Evolutionary conservation across 2,888 invertebrate species (phyloP).

Genomic region (Stramonita haemastoma): DNA sequence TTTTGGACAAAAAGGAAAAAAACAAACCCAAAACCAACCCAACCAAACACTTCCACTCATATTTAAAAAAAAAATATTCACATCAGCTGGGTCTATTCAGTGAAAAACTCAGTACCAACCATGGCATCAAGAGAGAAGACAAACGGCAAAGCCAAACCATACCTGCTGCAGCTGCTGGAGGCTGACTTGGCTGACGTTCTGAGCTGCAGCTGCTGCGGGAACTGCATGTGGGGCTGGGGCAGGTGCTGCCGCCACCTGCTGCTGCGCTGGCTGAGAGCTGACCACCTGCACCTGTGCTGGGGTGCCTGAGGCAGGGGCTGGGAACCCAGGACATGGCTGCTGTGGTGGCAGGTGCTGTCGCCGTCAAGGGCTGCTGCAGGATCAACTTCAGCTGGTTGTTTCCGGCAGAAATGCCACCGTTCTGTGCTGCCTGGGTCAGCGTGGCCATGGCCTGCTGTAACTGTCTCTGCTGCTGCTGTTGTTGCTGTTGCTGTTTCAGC

Average conservation of each 20-base stretch:
- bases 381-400: slow-evolving; percentile 61
- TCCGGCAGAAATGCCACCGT: slow-evolving; percentile 31
- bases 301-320: slow-evolving; percentile 40
- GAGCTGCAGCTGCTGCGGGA: slow-evolving; percentile 60
- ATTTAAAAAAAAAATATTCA: too few relatives aligned
- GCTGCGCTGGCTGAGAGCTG: slow-evolving; percentile 26
- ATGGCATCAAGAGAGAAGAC: neutral
- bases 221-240: slow-evolving; percentile 62
- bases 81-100: neutral
- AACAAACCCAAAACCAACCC: too few relatives aligned
- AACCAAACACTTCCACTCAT: too few relatives aligned
- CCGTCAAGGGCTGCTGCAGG: slow-evolving; percentile 58
- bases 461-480: slow-evolving; percentile 55
- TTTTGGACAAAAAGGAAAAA: too few relatives aligned
- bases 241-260: neutral
- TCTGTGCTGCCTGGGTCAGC: slow-evolving; percentile 39
- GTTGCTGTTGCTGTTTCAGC: slow-evolving; percentile 56
- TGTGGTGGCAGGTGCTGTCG: slow-evolving; percentile 37
- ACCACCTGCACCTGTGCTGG: slow-evolving; percentile 40
- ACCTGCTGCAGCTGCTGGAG: slow-evolving; percentile 20
- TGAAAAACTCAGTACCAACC: neutral
- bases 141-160: too few relatives aligned
- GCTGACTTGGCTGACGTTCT: slow-evolving; percentile 16
- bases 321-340: slow-evolving; percentile 22
- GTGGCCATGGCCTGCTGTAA: slow-evolving; percentile 54